phyloP scores from a whole-genome alignment of 2,797 vertebrate species.

The Notoglanidium macrostoma region DNA sequence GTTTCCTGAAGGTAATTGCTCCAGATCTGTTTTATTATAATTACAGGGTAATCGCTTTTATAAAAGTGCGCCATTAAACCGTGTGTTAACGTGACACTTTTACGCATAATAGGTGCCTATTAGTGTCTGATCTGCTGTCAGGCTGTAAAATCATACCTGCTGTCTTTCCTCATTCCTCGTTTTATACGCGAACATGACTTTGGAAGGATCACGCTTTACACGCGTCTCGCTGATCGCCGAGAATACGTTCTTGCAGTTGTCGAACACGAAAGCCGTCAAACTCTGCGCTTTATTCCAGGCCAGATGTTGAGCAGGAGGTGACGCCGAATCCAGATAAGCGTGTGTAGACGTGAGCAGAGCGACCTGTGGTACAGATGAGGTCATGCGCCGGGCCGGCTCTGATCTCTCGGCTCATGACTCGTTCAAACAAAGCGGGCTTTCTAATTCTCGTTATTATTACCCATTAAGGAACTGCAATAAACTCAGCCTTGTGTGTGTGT shows the following conservation, averaged over 20 bases:
- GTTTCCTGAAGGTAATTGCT: slow-evolving; percentile 43
- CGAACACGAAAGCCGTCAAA: too few relatives aligned
- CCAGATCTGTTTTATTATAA: slow-evolving; percentile 27
- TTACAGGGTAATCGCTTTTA: slow-evolving; percentile 29
- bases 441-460: too few relatives aligned
- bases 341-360: not conserved
- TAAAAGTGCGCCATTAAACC: slow-evolving; percentile 23
- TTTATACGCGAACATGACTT: not conserved
- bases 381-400: not conserved
- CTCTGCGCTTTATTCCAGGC: not conserved
- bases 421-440: too few relatives aligned
- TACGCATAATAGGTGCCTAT: slow-evolving; percentile 39
- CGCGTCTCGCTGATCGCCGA: not conserved
- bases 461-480: too few relatives aligned
- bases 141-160: slow-evolving; percentile 28
- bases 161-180: slow-evolving; percentile 1
- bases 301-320: not conserved
- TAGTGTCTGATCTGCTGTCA: slow-evolving; percentile 35
- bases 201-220: not conserved
- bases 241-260: not conserved
- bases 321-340: not conserved
- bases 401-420: not conserved
- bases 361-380: not conserved
- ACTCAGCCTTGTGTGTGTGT: too few relatives aligned
- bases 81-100: slow-evolving; percentile 12